Base-by-base conservation (phyloP, 2,113 vertebrate genomes). In the Trinectes maculatus region DNA sequence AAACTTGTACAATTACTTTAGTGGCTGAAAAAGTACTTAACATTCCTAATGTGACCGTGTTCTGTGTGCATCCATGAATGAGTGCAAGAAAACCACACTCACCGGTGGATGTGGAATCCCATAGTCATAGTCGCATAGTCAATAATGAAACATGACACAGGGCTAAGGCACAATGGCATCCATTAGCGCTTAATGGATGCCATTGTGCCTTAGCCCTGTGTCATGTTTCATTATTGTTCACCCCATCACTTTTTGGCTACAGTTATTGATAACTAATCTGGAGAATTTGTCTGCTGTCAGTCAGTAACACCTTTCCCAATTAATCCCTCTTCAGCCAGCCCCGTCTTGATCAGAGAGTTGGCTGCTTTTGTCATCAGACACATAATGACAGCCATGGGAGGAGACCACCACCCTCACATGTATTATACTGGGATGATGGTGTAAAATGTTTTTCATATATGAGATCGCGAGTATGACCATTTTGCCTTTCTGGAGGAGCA, bases 261-360 rank as follows among this genome's bases (percentile, higher is more conserved):
- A 0, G 47, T 33, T 28, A 60, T 71, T 43, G 33, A 68, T 65
- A 69, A 71, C 43, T 43, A 73, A 79, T 74, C 79, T 57, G 19
- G 42, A 46, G 69, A 71, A 82, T 82, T 64, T 65, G 15, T 49
- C 76, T 48, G 47, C 59, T 81, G 74, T 79, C 85, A 80, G 43
- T 84, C 78, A 81, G 46, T 31, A 52, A 37, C 28, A 70, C 49
- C 48, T 4, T 16, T 74, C 49, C 42, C 65, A 55, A 64, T 75
- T 69, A 84, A 72, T 69, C 72, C 76, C 78, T 40, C 52, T 62
- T 62, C 51, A 43, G 61, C 44, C 74, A 46, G 52, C 25, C n/a
- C 44, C 29, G 21, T 77, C 36, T 36, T 64, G 58, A 76, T 80
- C 69, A 40, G 10, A 56, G 40, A 39, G 43, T 51, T 29, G 42